Evolutionary conservation across 2,797 vertebrate species (phyloP).

Genomic region (Chlorospingus semifuscus): DNA sequence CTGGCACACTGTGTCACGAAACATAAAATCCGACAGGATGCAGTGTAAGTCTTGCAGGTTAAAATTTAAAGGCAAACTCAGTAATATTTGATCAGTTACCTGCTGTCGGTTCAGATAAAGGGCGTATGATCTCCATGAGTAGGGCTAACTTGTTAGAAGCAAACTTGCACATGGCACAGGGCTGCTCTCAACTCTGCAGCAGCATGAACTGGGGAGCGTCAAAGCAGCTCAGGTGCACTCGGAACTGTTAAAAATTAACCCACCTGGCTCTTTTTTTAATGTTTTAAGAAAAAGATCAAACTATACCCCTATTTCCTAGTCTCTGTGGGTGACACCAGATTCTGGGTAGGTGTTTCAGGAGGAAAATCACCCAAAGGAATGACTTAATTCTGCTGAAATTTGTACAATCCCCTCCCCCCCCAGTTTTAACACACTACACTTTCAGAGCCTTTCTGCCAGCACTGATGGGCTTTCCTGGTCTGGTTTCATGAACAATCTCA

Average conservation of each 20-base stretch:
- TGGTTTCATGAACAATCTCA: neutral
- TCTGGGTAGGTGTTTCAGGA: neutral
- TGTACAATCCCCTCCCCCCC: neutral
- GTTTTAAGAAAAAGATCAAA: neutral
- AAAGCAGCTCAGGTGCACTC: neutral
- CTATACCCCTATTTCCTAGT: neutral
- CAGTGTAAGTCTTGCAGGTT: constrained; percentile 20
- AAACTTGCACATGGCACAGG: neutral
- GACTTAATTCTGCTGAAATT: neutral
- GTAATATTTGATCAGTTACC: constrained; percentile 73
- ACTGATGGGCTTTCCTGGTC: neutral
- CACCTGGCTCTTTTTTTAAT: neutral
- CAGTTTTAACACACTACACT: neutral
- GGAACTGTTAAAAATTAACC: neutral
- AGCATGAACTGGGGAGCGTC: neutral
- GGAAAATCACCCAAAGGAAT: neutral
- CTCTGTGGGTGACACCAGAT: neutral
- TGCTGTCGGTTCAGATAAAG: constrained; percentile 66
- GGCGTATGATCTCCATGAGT: constrained; percentile 42
- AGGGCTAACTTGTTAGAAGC: constrained; percentile 27
- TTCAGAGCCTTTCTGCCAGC: neutral
- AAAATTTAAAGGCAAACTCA: constrained; percentile 64
- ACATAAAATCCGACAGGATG: constrained; percentile 46
- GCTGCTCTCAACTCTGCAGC: neutral
- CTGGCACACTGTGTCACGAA: constrained; percentile 48